phyloP scores from a whole-genome alignment of 1,140 invertebrate species.

The Oncopeltus fasciatus region DNA sequence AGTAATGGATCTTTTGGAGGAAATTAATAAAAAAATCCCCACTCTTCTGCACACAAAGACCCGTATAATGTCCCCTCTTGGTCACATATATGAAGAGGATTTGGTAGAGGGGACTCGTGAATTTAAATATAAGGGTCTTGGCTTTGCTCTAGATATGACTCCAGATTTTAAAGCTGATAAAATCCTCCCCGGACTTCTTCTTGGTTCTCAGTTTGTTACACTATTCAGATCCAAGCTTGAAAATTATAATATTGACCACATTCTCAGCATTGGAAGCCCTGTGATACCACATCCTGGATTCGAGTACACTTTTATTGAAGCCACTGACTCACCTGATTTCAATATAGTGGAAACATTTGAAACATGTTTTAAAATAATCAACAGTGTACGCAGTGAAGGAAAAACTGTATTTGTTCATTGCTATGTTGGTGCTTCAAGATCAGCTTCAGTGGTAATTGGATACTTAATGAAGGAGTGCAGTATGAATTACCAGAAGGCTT shows the following conservation, averaged over 20 bases:
- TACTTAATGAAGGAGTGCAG: constrained; percentile 60
- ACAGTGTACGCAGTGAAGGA: constrained; percentile 30
- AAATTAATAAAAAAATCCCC: constrained; percentile 2
- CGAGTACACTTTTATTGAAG: constrained; percentile 39
- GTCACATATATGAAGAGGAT: constrained; percentile 34
- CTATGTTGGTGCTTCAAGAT: constrained; percentile 78
- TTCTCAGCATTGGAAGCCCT: constrained; percentile 57
- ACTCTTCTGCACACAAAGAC: constrained; percentile 9
- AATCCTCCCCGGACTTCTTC: constrained; percentile 47
- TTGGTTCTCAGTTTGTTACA: constrained; percentile 76
- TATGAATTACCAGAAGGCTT: constrained; percentile 51
- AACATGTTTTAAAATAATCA: constrained; percentile 42
- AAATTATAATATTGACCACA: constrained; percentile 46
- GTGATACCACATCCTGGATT: constrained; percentile 32
- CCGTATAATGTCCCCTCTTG: background rate
- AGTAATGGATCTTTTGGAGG: constrained; percentile 10
- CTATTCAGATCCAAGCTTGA: constrained; percentile 39
- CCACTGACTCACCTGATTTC: constrained; percentile 56
- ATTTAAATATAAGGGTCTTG: constrained; percentile 25
- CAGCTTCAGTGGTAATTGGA: constrained; percentile 65
- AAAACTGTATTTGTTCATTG: constrained; percentile 74
- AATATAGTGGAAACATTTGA: constrained; percentile 36
- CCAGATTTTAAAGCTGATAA: constrained; percentile 59
- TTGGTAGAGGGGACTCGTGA: background rate
- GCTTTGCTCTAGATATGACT: constrained; percentile 68